A percentile compares a stretch with the other conserved stretches of the same genome.
These are phyloP conservation scores for Thalassophryne amazonica DNA, from an alignment of 2,797 vertebrate species.

Conservation along the genomic window DNA sequence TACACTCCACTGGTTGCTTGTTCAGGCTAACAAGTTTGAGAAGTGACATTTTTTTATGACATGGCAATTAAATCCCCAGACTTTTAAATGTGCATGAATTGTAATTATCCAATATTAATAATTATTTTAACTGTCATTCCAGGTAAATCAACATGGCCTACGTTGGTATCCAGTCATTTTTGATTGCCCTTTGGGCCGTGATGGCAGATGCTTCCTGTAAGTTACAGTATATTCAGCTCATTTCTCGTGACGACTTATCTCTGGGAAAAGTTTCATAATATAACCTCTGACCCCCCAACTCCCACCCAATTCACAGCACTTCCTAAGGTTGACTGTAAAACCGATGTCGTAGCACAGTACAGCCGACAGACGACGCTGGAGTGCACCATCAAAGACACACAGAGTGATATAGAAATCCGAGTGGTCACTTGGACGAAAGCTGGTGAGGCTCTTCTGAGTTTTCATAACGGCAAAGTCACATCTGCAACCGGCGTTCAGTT, in stretches of 20 bases:
- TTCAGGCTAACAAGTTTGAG: too few relatives aligned
- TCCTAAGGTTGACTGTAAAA: accelerated
- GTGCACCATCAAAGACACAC: not conserved
- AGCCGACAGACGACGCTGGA: conserved; percentile 36
- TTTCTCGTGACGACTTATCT: too few relatives aligned
- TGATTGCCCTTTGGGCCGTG: accelerated
- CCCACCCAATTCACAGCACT: conserved; percentile 25
- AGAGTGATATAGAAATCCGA: accelerated
- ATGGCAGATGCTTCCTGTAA: too few relatives aligned
- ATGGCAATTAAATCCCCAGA: too few relatives aligned
- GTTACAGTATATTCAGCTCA: too few relatives aligned
- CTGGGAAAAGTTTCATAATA: too few relatives aligned
- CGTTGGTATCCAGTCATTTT: accelerated
- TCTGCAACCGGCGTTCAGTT: accelerated
- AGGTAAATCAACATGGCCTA: conserved; percentile 50
- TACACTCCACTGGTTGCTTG: too few relatives aligned
- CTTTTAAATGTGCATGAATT: too few relatives aligned
- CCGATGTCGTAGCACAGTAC: not conserved
- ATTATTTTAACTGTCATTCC: not conserved
- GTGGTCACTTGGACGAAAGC: conserved; percentile 22
- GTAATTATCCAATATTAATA: accelerated
- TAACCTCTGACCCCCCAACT: too few relatives aligned
- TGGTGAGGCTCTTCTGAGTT: accelerated
- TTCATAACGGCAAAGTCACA: accelerated
- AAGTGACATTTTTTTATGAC: too few relatives aligned